A percentile compares a stretch with the other conserved stretches of the same genome.
phyloP scores from a whole-genome alignment of 2,888 invertebrate genomes.

The Dysmachus trigonus region DNA sequence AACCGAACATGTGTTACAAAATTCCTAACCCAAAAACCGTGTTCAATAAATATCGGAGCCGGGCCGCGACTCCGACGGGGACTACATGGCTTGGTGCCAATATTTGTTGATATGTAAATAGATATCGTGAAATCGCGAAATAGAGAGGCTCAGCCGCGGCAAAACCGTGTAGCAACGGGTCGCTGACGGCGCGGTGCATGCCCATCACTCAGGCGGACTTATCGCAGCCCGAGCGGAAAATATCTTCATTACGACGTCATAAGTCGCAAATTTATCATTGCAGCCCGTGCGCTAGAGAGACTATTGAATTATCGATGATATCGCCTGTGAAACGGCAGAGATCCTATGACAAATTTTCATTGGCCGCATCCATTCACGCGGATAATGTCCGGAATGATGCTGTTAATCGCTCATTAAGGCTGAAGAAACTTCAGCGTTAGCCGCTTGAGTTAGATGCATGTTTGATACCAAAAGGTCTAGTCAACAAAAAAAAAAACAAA shows the following conservation, averaged over 20 bases:
- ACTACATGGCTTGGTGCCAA: constrained; percentile 36
- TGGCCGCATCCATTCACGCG: background rate
- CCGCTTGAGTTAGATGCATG: background rate
- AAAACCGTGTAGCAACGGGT: background rate
- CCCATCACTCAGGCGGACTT: constrained; percentile 6
- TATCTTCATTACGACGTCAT: constrained; percentile 29
- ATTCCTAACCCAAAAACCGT: constrained; percentile 52
- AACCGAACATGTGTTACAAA: constrained; percentile 49
- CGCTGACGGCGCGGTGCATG: constrained; percentile 1
- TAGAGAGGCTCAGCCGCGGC: background rate
- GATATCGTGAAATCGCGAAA: constrained; percentile 35
- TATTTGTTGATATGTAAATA: constrained; percentile 39
- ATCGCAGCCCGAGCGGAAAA: constrained; percentile 7
- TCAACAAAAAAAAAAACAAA: no score
- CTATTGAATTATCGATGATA: background rate
- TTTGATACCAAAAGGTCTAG: background rate
- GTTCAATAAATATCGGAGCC: constrained; percentile 53
- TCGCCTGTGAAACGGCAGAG: background rate
- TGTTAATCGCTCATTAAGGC: background rate
- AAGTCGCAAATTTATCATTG: constrained; percentile 26
- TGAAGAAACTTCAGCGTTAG: background rate
- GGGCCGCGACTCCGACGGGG: constrained; percentile 24
- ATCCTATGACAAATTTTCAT: constrained; percentile 20
- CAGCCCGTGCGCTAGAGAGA: background rate
- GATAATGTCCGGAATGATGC: background rate